phyloP scores from a whole-genome alignment of 2,888 invertebrate genomes.

The Parnassius mnemosyne region DNA sequence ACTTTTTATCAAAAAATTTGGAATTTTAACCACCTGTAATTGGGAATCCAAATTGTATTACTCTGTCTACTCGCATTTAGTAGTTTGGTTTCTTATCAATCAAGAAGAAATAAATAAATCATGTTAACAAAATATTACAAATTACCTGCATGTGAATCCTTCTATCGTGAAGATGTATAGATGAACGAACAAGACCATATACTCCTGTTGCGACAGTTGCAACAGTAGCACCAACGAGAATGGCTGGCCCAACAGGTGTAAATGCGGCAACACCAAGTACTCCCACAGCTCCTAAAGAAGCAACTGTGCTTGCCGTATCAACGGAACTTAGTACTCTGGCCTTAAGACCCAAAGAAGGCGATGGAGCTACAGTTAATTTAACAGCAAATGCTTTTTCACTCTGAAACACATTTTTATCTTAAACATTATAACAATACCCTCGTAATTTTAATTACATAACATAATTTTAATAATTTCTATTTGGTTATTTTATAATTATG shows the following conservation, averaged over 20 bases:
- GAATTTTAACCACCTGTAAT: too few relatives aligned
- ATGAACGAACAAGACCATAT: constrained; percentile 76
- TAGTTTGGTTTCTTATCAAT: too few relatives aligned
- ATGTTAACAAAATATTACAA: neutral
- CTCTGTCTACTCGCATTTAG: too few relatives aligned
- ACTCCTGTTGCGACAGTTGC: constrained; percentile 71
- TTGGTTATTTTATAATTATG: too few relatives aligned
- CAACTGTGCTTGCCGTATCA: constrained; percentile 65
- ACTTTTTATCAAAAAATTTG: too few relatives aligned
- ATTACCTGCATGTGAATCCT: constrained; percentile 74
- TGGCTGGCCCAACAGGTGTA: constrained; percentile 72
- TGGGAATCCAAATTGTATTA: too few relatives aligned
- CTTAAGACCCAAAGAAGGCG: constrained; percentile 62
- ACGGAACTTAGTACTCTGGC: constrained; percentile 63
- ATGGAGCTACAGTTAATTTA: constrained; percentile 62
- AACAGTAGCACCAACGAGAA: constrained; percentile 69
- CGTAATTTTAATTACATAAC: too few relatives aligned
- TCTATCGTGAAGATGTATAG: constrained; percentile 70
- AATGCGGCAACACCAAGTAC: constrained; percentile 75
- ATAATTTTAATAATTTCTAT: too few relatives aligned
- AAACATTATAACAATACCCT: too few relatives aligned
- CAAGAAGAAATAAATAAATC: too few relatives aligned
- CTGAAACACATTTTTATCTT: constrained; percentile 37
- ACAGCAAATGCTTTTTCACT: constrained; percentile 60
- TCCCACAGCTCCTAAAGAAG: constrained; percentile 69